Evolutionary conservation across 2,888 invertebrate genomes (phyloP).

Genomic region (Harpagoxenus sublaevis): DNA sequence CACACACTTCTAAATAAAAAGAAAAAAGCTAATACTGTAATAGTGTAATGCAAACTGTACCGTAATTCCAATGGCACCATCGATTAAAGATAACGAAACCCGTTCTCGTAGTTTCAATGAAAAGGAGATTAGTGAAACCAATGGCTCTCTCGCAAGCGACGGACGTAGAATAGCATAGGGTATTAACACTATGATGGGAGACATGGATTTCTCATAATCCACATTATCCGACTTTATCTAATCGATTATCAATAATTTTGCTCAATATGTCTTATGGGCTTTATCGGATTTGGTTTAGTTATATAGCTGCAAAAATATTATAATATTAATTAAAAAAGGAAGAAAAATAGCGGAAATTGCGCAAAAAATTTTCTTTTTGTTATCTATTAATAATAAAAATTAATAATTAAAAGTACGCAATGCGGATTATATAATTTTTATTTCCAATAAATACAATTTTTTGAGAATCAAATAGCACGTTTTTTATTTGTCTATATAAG

Average conservation of each 20-base stretch:
- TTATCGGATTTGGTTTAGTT: not conserved
- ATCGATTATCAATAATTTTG: slow-evolving; percentile 33
- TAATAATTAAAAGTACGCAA: not conserved
- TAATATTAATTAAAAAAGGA: not conserved
- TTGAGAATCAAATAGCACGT: not conserved
- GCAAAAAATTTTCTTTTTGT: not conserved
- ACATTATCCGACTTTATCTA: slow-evolving; percentile 5
- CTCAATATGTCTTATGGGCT: not conserved
- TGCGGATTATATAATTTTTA: not conserved
- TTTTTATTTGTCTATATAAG: not conserved
- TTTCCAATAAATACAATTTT: not conserved
- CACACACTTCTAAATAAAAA: not conserved
- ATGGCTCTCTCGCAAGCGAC: not conserved
- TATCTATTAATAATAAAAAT: not conserved
- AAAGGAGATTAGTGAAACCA: slow-evolving; percentile 23
- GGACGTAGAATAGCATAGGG: not conserved
- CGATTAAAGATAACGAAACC: slow-evolving; percentile 17
- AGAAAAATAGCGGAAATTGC: not conserved
- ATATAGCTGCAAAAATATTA: not conserved
- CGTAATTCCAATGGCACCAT: not conserved
- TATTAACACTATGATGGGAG: not conserved
- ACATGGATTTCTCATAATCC: slow-evolving; percentile 23
- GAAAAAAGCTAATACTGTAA: not conserved
- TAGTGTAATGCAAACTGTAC: not conserved
- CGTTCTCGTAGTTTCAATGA: slow-evolving; percentile 8